Evolutionary conservation across 2,797 vertebrate species (phyloP).

Genomic region (Amniataba percoides): DNA sequence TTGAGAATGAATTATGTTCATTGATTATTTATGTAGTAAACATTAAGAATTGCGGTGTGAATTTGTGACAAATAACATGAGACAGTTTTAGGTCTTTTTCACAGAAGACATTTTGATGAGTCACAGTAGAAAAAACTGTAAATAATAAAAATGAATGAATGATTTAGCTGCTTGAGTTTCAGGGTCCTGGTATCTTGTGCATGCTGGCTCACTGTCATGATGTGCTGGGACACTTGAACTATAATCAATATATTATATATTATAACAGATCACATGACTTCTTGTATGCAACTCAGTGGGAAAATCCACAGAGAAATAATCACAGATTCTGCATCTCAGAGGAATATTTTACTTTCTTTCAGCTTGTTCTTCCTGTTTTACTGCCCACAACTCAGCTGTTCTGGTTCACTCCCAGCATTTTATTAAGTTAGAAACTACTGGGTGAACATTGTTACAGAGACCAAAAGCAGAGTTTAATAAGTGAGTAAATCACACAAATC

Average conservation of each 20-base stretch:
- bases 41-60: background rate
- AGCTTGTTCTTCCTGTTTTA: background rate
- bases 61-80: background rate
- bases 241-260: background rate
- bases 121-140: too few species aligned
- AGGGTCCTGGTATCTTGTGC: background rate
- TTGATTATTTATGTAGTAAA: slow-evolving; percentile 4
- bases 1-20: background rate
- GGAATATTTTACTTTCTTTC: background rate
- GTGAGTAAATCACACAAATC: background rate
- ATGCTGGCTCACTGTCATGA: background rate
- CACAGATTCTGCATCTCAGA: background rate
- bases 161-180: background rate
- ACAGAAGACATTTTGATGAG: too few species aligned
- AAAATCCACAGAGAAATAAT: too few species aligned
- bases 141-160: background rate
- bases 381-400: background rate
- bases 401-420: background rate
- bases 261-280: background rate
- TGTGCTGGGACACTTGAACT: background rate
- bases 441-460: background rate
- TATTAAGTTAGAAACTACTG: too few species aligned
- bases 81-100: background rate
- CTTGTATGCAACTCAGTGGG: background rate
- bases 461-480: background rate